phyloP scores from a whole-genome alignment of 2,888 invertebrate species.

The Ophioninae sp. region DNA sequence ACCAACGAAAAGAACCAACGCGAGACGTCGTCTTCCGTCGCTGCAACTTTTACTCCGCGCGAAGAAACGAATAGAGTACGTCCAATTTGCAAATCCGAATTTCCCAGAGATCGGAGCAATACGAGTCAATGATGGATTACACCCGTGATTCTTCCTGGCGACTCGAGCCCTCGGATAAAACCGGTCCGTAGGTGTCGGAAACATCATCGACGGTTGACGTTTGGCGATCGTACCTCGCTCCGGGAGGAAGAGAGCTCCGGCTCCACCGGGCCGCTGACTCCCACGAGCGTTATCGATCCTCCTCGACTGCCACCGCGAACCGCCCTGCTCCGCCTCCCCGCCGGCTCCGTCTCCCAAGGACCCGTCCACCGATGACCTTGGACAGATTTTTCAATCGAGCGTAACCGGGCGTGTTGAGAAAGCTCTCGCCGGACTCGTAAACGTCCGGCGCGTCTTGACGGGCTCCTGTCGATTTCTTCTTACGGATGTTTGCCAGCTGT shows the following conservation, averaged over 20 bases:
- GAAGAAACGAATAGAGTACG: no score
- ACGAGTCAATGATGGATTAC: slow-evolving; percentile 1
- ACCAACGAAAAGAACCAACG: background rate
- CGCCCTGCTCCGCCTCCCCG: slow-evolving; percentile 32
- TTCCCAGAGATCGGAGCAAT: no score
- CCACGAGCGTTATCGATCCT: slow-evolving; percentile 62
- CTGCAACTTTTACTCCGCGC: slow-evolving; percentile 1
- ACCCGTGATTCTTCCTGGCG: slow-evolving; percentile 12
- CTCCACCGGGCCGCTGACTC: slow-evolving; percentile 55
- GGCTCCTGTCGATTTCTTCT: background rate
- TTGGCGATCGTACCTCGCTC: slow-evolving; percentile 31
- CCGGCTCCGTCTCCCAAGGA: background rate
- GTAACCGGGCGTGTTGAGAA: background rate
- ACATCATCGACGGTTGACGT: background rate
- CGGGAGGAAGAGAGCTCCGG: slow-evolving; percentile 47
- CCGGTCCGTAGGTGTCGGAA: background rate
- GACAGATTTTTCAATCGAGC: background rate
- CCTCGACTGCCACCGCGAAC: slow-evolving; percentile 55
- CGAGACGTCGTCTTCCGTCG: background rate
- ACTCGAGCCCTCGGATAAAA: background rate
- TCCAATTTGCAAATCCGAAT: no score
- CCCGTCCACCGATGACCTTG: background rate
- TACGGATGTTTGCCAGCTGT: background rate
- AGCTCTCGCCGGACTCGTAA: background rate
- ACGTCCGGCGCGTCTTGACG: background rate